Evolutionary conservation across 1,140 invertebrate genomes (phyloP), one percentile per base, ranked within the genome.

Genomic region (Drosophila arizonae): DNA sequence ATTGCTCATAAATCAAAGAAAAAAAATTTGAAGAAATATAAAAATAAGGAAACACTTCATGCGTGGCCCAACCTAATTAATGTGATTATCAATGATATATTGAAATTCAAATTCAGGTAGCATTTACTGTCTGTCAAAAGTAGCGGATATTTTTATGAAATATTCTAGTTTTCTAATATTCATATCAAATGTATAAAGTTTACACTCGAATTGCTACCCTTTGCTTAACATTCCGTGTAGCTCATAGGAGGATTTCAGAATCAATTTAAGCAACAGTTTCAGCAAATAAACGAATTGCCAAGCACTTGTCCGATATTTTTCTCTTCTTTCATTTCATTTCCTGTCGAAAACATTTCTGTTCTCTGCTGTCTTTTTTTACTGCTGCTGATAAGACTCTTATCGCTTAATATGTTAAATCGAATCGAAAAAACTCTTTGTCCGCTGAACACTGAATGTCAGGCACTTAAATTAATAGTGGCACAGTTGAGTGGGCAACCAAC

Each of bases 261-360:
- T 15, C 43, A 67, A 67, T 58, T 50, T 36, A 10, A 39, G 33
- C 15, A 55, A 10, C 41, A 30, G 50, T 64, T 61, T 67, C 50
- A 50, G 33, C 21, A 68, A 68, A 61, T 55, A 46, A 30, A 28
- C 21, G 15, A 60, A 54, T 54, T 11, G 28, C 36, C 5, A 46
- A 17, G 10, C 48, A 54, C 41, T 60, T 55, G 41, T 41, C 55
- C 61, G 60, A 54, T 55, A 17, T 21, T 24, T 61, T 36, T 30
- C 6, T n/a, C 28, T 26, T 11, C 26, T 8, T 60, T 30, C 33
- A 8, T 0, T 36, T 45, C n/a, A 10, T 52, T 48, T 45, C 28
- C 21, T 43, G 45, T 66, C 6, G 13, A n/a, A 67, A 52, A 48
- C 55, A 67, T 60, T 72, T 71, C 48, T 10, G n/a, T 33, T 52